phyloP scores from a whole-genome alignment of 2,797 vertebrate species.

The Cygnus olor region DNA sequence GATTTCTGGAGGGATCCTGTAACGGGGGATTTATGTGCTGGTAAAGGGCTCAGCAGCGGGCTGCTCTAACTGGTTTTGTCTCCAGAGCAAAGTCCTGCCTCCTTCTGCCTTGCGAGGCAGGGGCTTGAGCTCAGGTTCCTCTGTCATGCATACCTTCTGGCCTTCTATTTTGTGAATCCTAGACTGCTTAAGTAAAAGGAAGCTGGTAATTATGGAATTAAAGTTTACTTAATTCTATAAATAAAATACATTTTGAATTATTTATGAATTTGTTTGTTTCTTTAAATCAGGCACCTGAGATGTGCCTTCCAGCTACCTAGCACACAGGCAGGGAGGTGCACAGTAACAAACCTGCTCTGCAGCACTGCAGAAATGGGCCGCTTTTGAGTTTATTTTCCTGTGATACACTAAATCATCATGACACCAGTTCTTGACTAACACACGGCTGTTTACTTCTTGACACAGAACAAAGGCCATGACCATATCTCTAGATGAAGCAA shows the following conservation, averaged over 20 bases:
- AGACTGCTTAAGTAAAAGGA: background rate
- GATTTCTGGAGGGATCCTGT: rapidly evolving
- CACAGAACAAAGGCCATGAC: background rate
- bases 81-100: background rate
- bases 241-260: background rate
- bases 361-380: background rate
- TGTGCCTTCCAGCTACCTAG: background rate
- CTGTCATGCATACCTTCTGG: background rate
- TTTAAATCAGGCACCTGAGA: background rate
- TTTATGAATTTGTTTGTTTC: background rate
- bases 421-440: background rate
- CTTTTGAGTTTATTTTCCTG: background rate
- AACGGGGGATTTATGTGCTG: background rate
- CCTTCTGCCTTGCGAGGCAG: background rate
- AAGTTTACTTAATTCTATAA: background rate
- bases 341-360: background rate
- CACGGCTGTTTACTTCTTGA: background rate
- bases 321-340: no score
- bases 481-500: background rate
- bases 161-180: background rate
- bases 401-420: background rate
- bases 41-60: background rate
- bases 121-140: background rate
- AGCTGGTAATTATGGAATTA: background rate
- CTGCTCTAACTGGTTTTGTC: background rate